phyloP scores from a whole-genome alignment of 2,888 invertebrate species.

The Xestia rhomboidea region DNA sequence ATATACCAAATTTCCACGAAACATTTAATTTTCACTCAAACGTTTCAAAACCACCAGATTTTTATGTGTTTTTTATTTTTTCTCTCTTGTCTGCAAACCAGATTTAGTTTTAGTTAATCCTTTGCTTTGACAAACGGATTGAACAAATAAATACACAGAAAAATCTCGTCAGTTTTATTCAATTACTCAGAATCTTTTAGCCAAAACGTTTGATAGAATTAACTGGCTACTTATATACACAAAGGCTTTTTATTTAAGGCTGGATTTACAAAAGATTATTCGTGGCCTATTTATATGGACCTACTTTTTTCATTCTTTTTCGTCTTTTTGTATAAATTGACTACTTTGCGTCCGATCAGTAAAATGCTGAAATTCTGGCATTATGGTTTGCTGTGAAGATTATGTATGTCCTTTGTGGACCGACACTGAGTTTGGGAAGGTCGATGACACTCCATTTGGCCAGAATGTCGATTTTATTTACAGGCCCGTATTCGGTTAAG shows the following conservation, averaged over 20 bases:
- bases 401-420: neutral
- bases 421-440: neutral
- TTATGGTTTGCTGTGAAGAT: neutral
- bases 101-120: slow-evolving; percentile 41
- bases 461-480: neutral
- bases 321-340: neutral
- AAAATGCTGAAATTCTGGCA: neutral
- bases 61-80: slow-evolving; percentile 15
- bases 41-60: neutral
- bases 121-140: slow-evolving; percentile 35
- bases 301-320: neutral
- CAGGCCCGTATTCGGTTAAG: neutral
- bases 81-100: slow-evolving; percentile 28
- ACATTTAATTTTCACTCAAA: neutral
- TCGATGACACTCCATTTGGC: neutral
- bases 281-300: neutral
- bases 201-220: slow-evolving; percentile 21
- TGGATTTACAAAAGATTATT: slow-evolving; percentile 4
- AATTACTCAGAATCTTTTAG: slow-evolving; percentile 28
- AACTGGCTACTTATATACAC: slow-evolving; percentile 2
- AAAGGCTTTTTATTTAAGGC: neutral
- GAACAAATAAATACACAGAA: slow-evolving; percentile 17
- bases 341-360: neutral
- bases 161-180: slow-evolving; percentile 11
- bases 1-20: neutral